Evolutionary conservation across 1,140 invertebrate genomes (phyloP), one percentile per base, ranked within the genome.

Genomic region (Aleiodes sp.): DNA sequence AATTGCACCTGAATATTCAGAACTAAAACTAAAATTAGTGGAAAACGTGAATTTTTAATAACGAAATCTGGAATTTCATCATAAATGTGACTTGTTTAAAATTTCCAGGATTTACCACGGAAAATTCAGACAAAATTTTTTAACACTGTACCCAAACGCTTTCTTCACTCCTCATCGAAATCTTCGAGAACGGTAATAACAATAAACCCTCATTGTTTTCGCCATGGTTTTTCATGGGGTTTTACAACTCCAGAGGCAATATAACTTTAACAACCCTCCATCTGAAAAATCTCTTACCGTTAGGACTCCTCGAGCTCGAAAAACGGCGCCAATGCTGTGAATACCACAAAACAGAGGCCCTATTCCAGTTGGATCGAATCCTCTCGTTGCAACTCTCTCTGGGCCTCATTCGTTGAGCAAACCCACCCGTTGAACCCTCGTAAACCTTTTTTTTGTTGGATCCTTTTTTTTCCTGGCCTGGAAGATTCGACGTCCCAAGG

Each of bases 201-300:
- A 82, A 83, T 84, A 84, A 84, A 84, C 70, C 75, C 63, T 77
- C 68, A 82, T 81, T 82, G 81, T 84, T 84, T 82, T 82, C 79
- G 76, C 74, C 78, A 76, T 77, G 75, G 43, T 65, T 76, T 78
- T 71, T 75, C 76, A 65, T 80, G 68, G 57, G 60, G 65, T 70
- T 69, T 69, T 65, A 82, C 80, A 78, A 81, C 76, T 75, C 70
- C 61, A 71, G 39, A 31, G 52, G 81, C 77, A 81, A 77, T 83
- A 84, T 84, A 85, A 84, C 75, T 78, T 84, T 83, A 81, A 85
- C 78, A 80, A 80, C 82, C 71, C 62, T 75, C 74, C 28, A 37
- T 29, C 41, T 28, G 28, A 19, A 37, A 46, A 24, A 56, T 2
- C n/a, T 52, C 46, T 63, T 33, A 39, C 60, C 74, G 71, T 75